Evolutionary conservation across 2,888 invertebrate genomes (phyloP).

Genomic region (Rhodophaea formosa): DNA sequence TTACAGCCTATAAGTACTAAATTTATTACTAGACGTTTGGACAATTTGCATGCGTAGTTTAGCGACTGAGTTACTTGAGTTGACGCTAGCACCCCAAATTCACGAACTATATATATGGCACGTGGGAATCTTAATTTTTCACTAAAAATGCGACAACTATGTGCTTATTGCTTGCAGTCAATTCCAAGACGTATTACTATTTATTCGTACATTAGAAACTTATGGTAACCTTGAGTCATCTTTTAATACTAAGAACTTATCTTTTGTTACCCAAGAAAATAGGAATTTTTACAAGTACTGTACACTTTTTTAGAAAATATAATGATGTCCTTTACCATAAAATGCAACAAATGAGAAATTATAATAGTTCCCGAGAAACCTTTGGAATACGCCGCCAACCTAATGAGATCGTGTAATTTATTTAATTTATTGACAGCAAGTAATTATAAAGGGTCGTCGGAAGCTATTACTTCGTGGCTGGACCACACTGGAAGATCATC

Average conservation of each 20-base stretch:
- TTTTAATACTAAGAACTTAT: conserved; percentile 12
- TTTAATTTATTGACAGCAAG: conserved; percentile 35
- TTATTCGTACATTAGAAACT: conserved; percentile 27
- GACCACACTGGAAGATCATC: conserved; percentile 14
- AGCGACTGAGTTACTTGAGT: conserved; percentile 29
- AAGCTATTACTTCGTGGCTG: conserved; percentile 13
- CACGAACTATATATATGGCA: conserved; percentile 62
- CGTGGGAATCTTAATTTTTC: conserved; percentile 41
- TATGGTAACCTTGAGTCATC: conserved; percentile 38
- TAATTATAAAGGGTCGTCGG: conserved; percentile 12
- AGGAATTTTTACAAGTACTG: conserved; percentile 13
- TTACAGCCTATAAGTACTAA: conserved; percentile 50
- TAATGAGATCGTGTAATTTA: conserved; percentile 54
- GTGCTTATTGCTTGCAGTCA: conserved; percentile 57
- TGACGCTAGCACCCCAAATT: conserved; percentile 54
- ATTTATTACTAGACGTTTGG: conserved; percentile 50
- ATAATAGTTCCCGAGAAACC: conserved; percentile 37
- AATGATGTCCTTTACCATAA: neutral
- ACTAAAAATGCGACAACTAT: conserved; percentile 20
- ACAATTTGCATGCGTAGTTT: conserved; percentile 29
- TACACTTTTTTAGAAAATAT: conserved; percentile 16
- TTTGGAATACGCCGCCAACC: conserved; percentile 38
- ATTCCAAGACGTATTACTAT: conserved; percentile 44
- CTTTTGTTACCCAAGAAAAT: conserved; percentile 4
- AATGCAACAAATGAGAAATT: conserved; percentile 10